A percentile compares a stretch with the other conserved stretches of the same genome.
These are phyloP conservation scores for Diplodus sargus DNA, from an alignment of 2,797 vertebrate genomes.

Conservation along the genomic window DNA sequence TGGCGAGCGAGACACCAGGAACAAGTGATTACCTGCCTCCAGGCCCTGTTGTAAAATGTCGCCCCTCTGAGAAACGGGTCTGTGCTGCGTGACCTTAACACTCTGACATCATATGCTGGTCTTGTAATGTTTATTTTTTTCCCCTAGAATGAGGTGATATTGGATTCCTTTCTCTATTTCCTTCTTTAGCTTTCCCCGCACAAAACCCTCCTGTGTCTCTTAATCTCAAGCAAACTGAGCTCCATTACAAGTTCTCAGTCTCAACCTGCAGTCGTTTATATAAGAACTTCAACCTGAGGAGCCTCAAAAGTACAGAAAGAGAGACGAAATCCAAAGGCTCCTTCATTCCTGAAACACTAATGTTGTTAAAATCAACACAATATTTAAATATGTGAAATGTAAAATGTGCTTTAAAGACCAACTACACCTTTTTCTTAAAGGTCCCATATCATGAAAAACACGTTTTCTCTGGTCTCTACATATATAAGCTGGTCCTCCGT, in stretches of 20 bases:
- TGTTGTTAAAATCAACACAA: background rate
- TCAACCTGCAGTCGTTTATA: background rate
- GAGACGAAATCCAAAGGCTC: background rate
- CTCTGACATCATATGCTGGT: slow-evolving; percentile 55
- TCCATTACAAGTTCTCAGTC: background rate
- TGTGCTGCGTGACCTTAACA: slow-evolving; percentile 44
- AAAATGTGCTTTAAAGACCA: too few relatives aligned
- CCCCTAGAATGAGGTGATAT: slow-evolving; percentile 13
- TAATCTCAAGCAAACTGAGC: background rate
- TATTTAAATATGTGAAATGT: too few relatives aligned
- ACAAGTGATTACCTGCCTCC: slow-evolving; percentile 58
- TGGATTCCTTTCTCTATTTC: background rate
- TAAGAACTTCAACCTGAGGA: background rate
- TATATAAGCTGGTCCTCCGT: too few relatives aligned
- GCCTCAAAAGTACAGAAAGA: background rate
- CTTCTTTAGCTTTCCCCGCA: background rate
- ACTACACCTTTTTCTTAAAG: too few relatives aligned
- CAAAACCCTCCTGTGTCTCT: background rate
- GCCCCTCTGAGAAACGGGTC: slow-evolving; percentile 47
- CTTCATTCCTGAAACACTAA: background rate
- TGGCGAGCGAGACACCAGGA: slow-evolving; percentile 42
- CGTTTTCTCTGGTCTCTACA: too few relatives aligned
- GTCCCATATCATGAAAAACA: too few relatives aligned
- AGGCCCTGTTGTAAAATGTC: slow-evolving; percentile 63
- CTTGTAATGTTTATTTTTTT: slow-evolving; percentile 40